Evolutionary conservation across 2,797 vertebrate genomes (phyloP).

Genomic region (Gallirallus australis): DNA sequence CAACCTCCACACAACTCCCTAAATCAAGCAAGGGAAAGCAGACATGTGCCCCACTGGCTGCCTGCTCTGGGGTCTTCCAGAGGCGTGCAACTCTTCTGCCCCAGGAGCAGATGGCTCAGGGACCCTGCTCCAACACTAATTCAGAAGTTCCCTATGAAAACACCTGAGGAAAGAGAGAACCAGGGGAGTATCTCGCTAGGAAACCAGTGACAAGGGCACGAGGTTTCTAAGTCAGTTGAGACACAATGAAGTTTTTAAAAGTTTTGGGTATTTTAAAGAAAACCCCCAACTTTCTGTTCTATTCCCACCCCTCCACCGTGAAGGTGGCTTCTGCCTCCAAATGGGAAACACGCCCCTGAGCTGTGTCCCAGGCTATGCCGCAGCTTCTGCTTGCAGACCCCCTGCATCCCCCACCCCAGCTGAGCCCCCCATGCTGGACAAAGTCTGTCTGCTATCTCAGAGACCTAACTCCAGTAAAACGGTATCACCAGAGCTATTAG

Average conservation of each 20-base stretch:
- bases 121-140: background rate
- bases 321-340: background rate
- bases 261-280: no score
- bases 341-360: background rate
- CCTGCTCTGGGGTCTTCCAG: background rate
- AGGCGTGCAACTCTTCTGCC: background rate
- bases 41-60: rapidly evolving
- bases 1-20: background rate
- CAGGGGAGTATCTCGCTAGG: background rate
- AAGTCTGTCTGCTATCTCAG: background rate
- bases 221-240: background rate
- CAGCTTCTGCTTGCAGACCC: background rate
- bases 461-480: background rate
- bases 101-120: background rate
- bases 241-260: background rate
- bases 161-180: background rate
- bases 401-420: background rate
- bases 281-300: background rate
- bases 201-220: background rate
- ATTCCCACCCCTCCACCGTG: background rate
- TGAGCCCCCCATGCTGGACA: background rate
- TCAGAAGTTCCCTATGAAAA: background rate
- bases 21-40: background rate
- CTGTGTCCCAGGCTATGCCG: background rate
- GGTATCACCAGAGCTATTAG: background rate